phyloP scores from a whole-genome alignment of 1,140 invertebrate species.

The Araneus ventricosus region DNA sequence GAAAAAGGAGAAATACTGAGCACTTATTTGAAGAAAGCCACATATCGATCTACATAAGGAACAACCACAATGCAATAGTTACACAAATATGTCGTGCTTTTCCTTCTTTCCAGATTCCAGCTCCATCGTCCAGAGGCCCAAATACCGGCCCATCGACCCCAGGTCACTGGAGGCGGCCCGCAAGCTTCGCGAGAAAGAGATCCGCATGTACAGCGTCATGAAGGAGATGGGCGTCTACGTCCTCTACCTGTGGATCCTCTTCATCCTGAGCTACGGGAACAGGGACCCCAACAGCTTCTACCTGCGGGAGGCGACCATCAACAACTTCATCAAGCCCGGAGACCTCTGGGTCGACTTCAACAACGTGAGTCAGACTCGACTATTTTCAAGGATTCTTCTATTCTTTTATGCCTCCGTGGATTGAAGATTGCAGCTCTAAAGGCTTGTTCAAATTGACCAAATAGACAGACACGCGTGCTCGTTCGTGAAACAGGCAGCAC shows the following conservation, averaged over 20 bases:
- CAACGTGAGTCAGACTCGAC: not conserved
- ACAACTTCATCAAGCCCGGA: slow-evolving; percentile 79
- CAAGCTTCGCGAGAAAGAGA: slow-evolving; percentile 79
- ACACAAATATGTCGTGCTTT: not conserved
- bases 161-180: slow-evolving; percentile 46
- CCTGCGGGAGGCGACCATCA: slow-evolving; percentile 79
- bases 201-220: slow-evolving; percentile 81
- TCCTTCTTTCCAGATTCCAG: not conserved
- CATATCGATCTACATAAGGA: too few species aligned
- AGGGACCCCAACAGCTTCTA: slow-evolving; percentile 79
- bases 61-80: too few species aligned
- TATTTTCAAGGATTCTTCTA: too few species aligned
- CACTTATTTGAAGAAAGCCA: too few species aligned
- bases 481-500: too few species aligned
- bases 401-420: too few species aligned
- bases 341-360: slow-evolving; percentile 72
- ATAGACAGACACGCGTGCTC: too few species aligned
- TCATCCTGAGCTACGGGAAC: slow-evolving; percentile 81
- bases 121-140: slow-evolving; percentile 20
- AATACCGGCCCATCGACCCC: slow-evolving; percentile 67
- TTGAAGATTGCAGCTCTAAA: too few species aligned
- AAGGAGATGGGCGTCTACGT: slow-evolving; percentile 81
- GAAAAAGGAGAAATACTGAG: too few species aligned
- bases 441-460: too few species aligned
- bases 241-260: slow-evolving; percentile 81